Evolutionary conservation across 2,797 vertebrate genomes (phyloP), one percentile per base, ranked within the genome.

Genomic region (Periophthalmus magnuspinnatus): DNA sequence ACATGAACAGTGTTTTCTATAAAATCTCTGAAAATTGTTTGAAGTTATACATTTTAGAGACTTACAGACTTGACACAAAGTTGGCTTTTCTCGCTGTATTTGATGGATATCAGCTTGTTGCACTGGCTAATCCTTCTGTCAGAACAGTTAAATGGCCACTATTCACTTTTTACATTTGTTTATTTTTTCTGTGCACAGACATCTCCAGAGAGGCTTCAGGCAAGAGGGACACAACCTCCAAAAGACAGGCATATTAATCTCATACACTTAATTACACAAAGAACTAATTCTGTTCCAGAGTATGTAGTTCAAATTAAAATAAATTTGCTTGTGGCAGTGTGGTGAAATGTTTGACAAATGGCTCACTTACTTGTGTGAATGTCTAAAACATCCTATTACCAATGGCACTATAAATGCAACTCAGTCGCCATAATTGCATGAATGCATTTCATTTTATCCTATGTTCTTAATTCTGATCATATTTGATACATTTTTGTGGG

Each of bases 351-450:
- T 61, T 61, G 59, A 38, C 34, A 11, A 61, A 41, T 61, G 19
- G 19, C 59, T 41, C 8, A 11, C 16, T 60, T 10, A n/a, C 34
- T 41, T 38, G 33, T 61, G 59, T 61, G 61, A 61, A 61, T n/a
- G 19, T 38, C 6, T 60, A 60, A 45, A 60, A 60, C 60, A 36
- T 58, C 59, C 21, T 61, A 38, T 61, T 61, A 61, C 59, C 33
- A n/a, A 3, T 61, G 34, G 38, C 34, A 34, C 59, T 10, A 10
- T 59, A n/a, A 59, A 33, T 45, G 17, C 16, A 59, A 34, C 13
- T 59, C 32, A 59, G 14, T 33, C 59, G 7, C 34, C 19, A 17
- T 59, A 34, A 33, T 34, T 19, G 34, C 32, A 59, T 34, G 17
- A 22, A 56, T 14, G 55, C 56, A 9, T 28, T 56, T 3, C 7